Evolutionary conservation across 2,888 invertebrate genomes (phyloP), one percentile per base, ranked within the genome.

Genomic region (Philonicus albiceps): DNA sequence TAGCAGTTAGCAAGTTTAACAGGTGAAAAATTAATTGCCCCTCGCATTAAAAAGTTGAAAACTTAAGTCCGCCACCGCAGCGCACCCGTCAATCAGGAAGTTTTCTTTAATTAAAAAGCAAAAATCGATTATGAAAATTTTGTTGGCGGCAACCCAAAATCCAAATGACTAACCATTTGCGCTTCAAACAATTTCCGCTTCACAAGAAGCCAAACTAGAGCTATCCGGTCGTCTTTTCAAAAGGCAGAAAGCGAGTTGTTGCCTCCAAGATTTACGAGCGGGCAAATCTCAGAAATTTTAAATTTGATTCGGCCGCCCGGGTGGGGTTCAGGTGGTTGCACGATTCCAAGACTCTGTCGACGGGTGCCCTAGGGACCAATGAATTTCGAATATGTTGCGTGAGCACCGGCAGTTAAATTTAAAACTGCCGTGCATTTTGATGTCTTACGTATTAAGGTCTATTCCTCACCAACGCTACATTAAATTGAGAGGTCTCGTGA

Each of bases 41-140:
- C 16, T 80, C 11, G 13, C 6, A 31, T 8, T 74, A 30, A 78
- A 34, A 81, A 34, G 34, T 81, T 37, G 16, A 34, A 34, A 53
- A 55, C 55, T 81, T 49, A 19, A n/a, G 16, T 7, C 43, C 37
- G 22, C 37, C 37, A 8, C 8, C 78, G 19, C 27, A 72, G n/a
- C 73, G 43, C 22, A 43, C 73, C 72, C 72, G 73, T 49, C 40
- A 49, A 40, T 73, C 73, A 34, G 37, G 74, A 84, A 84, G 43
- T 30, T 84, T 84, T 84, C 43, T 43, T 40, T 84, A 73, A 84
- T 73, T 84, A 72, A 84, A 80, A 84, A 84, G 27, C n/a, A 19
- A 73, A 84, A 72, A 84, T 84, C 84, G 72, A 84, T 84, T 73
- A 84, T 84, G 84, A 73, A 72, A 84, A 84, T 84, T 84, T 81